A percentile compares a stretch with the other conserved stretches of the same genome.
These are phyloP conservation scores for Rhabdomys pumilio DNA, from an alignment of 2,797 vertebrate species.

Conservation along the genomic window DNA sequence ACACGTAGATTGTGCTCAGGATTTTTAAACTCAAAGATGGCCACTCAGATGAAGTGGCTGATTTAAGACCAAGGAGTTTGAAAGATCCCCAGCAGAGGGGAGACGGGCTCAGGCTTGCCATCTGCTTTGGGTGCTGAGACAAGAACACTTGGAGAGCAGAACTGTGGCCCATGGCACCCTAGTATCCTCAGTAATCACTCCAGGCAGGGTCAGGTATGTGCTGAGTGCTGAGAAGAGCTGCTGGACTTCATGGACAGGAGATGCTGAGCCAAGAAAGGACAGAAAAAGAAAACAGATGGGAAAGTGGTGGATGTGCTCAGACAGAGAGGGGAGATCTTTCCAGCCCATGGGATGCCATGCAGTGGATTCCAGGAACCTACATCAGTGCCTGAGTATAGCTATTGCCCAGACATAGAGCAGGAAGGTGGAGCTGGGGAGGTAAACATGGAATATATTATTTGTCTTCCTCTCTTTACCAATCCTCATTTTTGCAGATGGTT, in stretches of 20 bases:
- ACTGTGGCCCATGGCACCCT: not conserved
- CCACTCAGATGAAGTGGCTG: constrained; percentile 52
- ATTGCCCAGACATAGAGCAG: not conserved
- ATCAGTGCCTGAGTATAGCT: not conserved
- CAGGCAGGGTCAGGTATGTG: not conserved
- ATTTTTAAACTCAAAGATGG: constrained; percentile 57
- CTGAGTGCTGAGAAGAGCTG: constrained; percentile 21
- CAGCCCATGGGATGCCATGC: not conserved
- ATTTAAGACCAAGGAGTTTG: constrained; percentile 38
- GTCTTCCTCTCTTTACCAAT: not conserved
- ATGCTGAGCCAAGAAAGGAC: constrained; percentile 41
- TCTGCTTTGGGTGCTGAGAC: not conserved
- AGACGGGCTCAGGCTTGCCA: not conserved
- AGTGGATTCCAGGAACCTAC: not conserved
- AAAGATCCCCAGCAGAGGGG: not conserved
- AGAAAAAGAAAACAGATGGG: not conserved
- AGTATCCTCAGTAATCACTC: not conserved
- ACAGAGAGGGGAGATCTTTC: not conserved
- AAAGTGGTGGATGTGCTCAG: not conserved
- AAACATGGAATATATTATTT: not conserved
- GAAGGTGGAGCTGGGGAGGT: too few relatives aligned
- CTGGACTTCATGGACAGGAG: constrained; percentile 10
- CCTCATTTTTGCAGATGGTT: constrained; percentile 44
- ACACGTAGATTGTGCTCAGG: constrained; percentile 3
- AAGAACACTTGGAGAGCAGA: not conserved